Evolutionary conservation across 2,113 vertebrate species (phyloP).

Genomic region (Cyanocitta stelleri): DNA sequence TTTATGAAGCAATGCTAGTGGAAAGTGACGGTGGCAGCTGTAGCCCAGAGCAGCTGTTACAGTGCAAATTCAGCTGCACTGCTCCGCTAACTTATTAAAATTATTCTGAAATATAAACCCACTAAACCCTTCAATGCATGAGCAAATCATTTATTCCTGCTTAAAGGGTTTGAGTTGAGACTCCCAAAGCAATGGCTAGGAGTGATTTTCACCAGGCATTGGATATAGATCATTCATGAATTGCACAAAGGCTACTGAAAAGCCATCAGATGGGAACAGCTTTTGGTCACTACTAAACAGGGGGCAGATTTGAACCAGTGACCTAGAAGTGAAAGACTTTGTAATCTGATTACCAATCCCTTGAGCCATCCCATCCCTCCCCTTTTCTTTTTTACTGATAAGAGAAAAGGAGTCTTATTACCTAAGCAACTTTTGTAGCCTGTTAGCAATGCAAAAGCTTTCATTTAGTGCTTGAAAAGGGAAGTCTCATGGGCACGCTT

Average conservation of each 20-base stretch:
- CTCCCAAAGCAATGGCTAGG: background rate
- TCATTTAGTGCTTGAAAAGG: constrained; percentile 67
- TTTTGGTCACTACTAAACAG: constrained; percentile 66
- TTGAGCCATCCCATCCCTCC: constrained; percentile 61
- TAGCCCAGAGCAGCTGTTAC: background rate
- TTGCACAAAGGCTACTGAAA: constrained; percentile 61
- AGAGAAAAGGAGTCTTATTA: constrained; percentile 69
- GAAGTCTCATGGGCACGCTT: constrained; percentile 65
- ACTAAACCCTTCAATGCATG: background rate
- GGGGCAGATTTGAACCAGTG: constrained; percentile 69
- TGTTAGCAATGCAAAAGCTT: constrained; percentile 72
- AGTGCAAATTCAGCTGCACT: background rate
- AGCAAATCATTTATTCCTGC: background rate
- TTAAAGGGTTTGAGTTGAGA: background rate
- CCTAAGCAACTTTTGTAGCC: constrained; percentile 72
- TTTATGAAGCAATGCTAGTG: background rate
- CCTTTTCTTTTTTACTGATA: constrained; percentile 64
- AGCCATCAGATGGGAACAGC: constrained; percentile 66
- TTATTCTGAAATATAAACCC: constrained; percentile 5
- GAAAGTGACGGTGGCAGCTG: background rate
- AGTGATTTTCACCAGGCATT: constrained; percentile 23
- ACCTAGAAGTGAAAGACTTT: constrained; percentile 74
- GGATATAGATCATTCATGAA: constrained; percentile 44
- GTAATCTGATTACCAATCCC: constrained; percentile 74
- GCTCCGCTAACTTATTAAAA: background rate